Percentiles rank a stretch among this genome's conserved stretches.
Conservation (phyloP, 2,888 invertebrate genomes). For the Deilephila porcellus region DNA sequence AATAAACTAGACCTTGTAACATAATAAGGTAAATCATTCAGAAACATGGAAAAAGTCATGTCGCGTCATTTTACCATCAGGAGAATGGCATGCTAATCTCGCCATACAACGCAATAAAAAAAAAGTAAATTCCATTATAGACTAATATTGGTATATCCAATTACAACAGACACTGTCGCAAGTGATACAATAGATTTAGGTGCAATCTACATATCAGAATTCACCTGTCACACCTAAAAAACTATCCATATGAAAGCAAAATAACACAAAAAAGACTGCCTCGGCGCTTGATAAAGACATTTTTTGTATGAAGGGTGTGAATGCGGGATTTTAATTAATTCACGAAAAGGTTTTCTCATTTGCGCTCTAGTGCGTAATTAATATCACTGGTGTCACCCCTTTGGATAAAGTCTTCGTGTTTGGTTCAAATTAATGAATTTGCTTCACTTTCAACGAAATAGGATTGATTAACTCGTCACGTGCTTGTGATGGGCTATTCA, state of each 20-base stretch:
- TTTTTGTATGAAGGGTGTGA: neutral
- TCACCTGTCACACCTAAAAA: too few species aligned
- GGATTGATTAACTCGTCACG: slow-evolving; percentile 8
- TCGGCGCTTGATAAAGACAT: neutral
- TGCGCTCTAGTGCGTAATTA: slow-evolving; percentile 12
- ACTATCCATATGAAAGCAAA: neutral
- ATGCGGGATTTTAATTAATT: slow-evolving; percentile 19
- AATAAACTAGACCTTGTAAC: too few species aligned
- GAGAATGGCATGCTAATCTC: too few species aligned
- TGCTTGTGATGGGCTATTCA: neutral
- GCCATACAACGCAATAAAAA: too few species aligned
- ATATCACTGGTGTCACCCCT: slow-evolving; percentile 18
- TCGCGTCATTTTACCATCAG: too few species aligned
- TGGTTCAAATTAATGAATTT: slow-evolving; percentile 14
- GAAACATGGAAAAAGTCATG: too few species aligned
- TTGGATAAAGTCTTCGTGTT: slow-evolving; percentile 1
- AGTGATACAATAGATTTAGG: too few species aligned
- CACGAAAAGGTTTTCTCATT: slow-evolving; percentile 10
- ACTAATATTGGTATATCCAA: too few species aligned
- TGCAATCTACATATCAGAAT: too few species aligned
- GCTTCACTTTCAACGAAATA: neutral
- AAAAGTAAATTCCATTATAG: too few species aligned
- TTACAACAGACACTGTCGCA: too few species aligned
- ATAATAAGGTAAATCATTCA: too few species aligned
- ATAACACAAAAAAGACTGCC: neutral